A percentile compares a stretch with the other conserved stretches of the same genome.
Evolutionary conservation across 1,140 invertebrate species (phyloP).

Genomic region (Dreissena rostriformis): DNA sequence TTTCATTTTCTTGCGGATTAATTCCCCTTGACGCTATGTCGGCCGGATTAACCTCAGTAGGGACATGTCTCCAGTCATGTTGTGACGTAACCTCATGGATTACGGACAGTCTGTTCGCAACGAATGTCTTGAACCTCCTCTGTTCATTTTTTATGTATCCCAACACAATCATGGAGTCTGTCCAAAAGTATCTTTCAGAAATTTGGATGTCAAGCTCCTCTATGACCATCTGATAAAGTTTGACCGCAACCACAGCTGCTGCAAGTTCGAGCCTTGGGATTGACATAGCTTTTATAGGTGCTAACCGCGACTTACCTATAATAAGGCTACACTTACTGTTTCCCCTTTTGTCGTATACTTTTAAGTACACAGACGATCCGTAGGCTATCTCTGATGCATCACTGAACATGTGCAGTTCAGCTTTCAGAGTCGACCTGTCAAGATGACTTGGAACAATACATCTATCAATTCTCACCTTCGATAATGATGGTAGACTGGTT

Average conservation of each 20-base stretch:
- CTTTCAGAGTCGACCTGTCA: not conserved
- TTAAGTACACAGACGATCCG: conserved; percentile 62
- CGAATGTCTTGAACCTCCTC: conserved; percentile 75
- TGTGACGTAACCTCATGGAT: conserved; percentile 69
- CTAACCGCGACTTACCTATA: conserved; percentile 56
- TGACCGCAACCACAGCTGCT: conserved; percentile 53
- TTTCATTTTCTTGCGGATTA: not conserved
- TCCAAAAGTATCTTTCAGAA: conserved; percentile 40
- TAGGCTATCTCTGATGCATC: conserved; percentile 48
- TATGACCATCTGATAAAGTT: conserved; percentile 18
- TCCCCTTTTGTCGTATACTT: conserved; percentile 45
- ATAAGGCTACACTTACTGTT: conserved; percentile 50
- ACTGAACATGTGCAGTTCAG: conserved; percentile 50
- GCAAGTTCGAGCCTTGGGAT: conserved; percentile 58
- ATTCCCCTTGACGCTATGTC: conserved; percentile 57
- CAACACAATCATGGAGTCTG: conserved; percentile 55
- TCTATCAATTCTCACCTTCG: conserved; percentile 30
- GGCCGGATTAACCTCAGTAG: conserved; percentile 65
- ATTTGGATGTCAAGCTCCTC: conserved; percentile 28
- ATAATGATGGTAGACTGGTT: conserved; percentile 1
- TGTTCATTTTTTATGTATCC: conserved; percentile 40
- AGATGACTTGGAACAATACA: conserved; percentile 41
- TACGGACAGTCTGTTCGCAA: conserved; percentile 78
- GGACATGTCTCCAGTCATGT: conserved; percentile 67
- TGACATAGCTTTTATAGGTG: conserved; percentile 46